Evolutionary conservation across 2,797 vertebrate genomes (phyloP).

Genomic region (Sebastes cheni): DNA sequence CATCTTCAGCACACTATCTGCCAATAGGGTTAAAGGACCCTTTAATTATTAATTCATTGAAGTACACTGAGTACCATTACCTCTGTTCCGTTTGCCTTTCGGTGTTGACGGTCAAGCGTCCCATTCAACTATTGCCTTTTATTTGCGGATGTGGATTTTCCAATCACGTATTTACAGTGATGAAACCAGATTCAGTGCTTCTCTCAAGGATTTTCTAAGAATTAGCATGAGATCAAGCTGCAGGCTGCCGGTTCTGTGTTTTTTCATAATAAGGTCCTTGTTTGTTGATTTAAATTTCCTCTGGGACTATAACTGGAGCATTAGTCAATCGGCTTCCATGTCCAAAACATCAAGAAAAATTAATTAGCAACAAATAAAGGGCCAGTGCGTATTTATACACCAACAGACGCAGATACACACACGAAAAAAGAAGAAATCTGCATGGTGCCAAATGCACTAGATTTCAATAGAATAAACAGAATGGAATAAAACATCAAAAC

Average conservation of each 20-base stretch:
- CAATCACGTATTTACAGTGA: conserved; percentile 19
- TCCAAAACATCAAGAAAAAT: conserved; percentile 30
- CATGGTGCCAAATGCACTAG: conserved; percentile 41
- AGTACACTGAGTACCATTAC: not conserved
- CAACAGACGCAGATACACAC: not conserved
- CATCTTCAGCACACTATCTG: not conserved
- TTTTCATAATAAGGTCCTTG: conserved; percentile 7
- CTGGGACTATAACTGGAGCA: conserved; percentile 21
- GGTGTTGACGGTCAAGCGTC: not conserved
- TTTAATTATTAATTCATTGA: not conserved
- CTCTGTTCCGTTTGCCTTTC: not conserved
- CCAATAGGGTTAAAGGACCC: not conserved
- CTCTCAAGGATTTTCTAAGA: conserved; percentile 16
- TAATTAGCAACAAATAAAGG: conserved; percentile 43
- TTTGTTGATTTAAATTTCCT: conserved; percentile 38
- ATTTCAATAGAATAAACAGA: conserved; percentile 36
- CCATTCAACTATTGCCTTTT: not conserved
- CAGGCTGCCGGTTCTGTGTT: conserved; percentile 5
- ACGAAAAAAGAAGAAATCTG: conserved; percentile 4
- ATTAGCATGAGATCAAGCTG: conserved; percentile 15
- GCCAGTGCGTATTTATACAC: not conserved
- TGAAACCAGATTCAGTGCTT: conserved; percentile 9
- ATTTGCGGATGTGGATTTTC: conserved; percentile 19
- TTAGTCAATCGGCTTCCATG: conserved; percentile 30
- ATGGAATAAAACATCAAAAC: conserved; percentile 60